These are phyloP conservation scores for Eurypyga helias DNA, from an alignment of 2,113 vertebrate genomes.

Conservation along the genomic window DNA sequence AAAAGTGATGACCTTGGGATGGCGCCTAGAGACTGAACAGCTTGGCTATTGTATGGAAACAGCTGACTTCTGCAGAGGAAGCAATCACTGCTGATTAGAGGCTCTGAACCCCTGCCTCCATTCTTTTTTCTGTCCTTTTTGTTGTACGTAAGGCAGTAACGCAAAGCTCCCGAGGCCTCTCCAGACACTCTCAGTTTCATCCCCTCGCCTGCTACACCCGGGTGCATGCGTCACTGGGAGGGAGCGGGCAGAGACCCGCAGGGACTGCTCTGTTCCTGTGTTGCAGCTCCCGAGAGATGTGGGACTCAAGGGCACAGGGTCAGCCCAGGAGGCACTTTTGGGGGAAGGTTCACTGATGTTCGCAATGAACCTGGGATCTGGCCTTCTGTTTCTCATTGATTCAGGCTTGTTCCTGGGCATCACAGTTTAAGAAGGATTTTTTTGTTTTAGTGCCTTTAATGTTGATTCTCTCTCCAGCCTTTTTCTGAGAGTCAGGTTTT, in stretches of 20 bases:
- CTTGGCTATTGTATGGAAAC: slow-evolving; percentile 71
- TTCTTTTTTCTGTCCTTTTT: background rate
- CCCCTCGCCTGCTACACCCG: background rate
- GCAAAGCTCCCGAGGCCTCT: slow-evolving; percentile 3
- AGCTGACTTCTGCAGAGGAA: slow-evolving; percentile 84
- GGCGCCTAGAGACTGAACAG: slow-evolving; percentile 76
- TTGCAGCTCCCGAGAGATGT: background rate
- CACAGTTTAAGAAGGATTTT: background rate
- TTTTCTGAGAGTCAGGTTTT: background rate
- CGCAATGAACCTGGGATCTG: background rate
- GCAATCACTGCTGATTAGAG: slow-evolving; percentile 70
- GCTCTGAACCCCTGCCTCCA: slow-evolving; percentile 36
- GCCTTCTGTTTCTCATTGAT: background rate
- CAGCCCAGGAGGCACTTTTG: background rate
- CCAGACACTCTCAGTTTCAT: background rate
- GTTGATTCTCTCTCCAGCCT: background rate
- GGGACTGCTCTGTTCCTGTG: background rate
- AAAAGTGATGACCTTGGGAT: slow-evolving; percentile 78
- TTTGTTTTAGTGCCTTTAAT: background rate
- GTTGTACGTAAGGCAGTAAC: background rate
- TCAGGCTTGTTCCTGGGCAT: background rate
- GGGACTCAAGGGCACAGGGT: background rate
- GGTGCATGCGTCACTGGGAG: background rate
- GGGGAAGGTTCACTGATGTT: background rate
- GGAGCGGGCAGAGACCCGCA: background rate